phyloP scores from a whole-genome alignment of 2,888 invertebrate genomes.

The Epiperipatus broadwayi region DNA sequence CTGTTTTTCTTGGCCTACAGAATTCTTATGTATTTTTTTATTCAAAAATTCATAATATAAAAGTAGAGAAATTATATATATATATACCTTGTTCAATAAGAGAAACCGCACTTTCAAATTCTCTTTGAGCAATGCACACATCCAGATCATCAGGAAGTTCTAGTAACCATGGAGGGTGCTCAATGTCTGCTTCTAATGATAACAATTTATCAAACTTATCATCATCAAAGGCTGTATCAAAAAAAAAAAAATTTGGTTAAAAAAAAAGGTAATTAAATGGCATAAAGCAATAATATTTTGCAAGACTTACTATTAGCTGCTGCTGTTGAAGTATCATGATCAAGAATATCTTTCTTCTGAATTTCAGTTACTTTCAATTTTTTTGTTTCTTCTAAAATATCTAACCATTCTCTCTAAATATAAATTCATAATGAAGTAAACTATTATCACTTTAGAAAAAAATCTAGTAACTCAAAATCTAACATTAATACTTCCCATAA shows the following conservation, averaged over 20 bases:
- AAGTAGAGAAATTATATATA: background rate
- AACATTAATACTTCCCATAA: too few relatives aligned
- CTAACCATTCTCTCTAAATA: slow-evolving; percentile 75
- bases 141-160: slow-evolving; percentile 85
- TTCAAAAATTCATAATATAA: slow-evolving; percentile 1
- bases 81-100: slow-evolving; percentile 45
- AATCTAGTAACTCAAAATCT: too few relatives aligned
- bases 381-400: slow-evolving; percentile 73
- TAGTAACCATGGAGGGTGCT: slow-evolving; percentile 65
- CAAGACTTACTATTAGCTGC: too few relatives aligned
- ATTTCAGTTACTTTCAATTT: slow-evolving; percentile 55
- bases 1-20: too few relatives aligned
- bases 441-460: too few relatives aligned
- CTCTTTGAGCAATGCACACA: slow-evolving; percentile 79
- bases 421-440: too few relatives aligned
- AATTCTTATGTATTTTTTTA: too few relatives aligned
- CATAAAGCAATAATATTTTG: too few relatives aligned
- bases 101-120: slow-evolving; percentile 76
- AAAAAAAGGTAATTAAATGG: too few relatives aligned
- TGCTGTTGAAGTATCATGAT: background rate
- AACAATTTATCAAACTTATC: background rate
- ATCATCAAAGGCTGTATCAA: too few relatives aligned
- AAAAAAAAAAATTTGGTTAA: too few relatives aligned
- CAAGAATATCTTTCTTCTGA: too few relatives aligned
- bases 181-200: slow-evolving; percentile 19